Evolutionary conservation across 2,113 vertebrate species (phyloP).

Genomic region (Laterallus jamaicensis): DNA sequence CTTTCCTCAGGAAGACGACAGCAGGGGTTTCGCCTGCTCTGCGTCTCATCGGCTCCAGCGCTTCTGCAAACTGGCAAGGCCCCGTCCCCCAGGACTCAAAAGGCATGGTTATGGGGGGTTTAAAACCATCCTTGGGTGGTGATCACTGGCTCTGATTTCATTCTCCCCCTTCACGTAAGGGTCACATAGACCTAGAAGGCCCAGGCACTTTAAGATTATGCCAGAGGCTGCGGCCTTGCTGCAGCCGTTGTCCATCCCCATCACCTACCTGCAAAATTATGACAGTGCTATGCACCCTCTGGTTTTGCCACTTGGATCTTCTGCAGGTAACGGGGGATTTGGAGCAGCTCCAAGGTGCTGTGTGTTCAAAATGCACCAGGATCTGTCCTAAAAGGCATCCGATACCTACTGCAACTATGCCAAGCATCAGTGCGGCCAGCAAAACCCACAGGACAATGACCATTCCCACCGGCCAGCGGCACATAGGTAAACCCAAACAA

Average conservation of each 20-base stretch:
- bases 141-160: background rate
- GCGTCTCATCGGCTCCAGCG: background rate
- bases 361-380: background rate
- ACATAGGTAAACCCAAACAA: background rate
- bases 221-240: background rate
- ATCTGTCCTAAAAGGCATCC: background rate
- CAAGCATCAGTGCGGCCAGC: no score
- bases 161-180: background rate
- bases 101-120: accelerated
- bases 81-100: accelerated
- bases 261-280: background rate
- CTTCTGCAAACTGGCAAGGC: background rate
- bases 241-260: accelerated
- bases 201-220: background rate
- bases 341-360: background rate
- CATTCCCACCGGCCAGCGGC: background rate
- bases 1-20: background rate
- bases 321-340: background rate
- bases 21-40: background rate
- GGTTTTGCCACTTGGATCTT: background rate
- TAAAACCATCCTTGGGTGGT: background rate
- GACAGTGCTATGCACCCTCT: accelerated
- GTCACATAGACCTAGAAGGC: accelerated
- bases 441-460: accelerated
- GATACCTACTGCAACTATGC: background rate